Conservation (phyloP, 2,113 vertebrate genomes). For the Scartelaos histophorus region DNA sequence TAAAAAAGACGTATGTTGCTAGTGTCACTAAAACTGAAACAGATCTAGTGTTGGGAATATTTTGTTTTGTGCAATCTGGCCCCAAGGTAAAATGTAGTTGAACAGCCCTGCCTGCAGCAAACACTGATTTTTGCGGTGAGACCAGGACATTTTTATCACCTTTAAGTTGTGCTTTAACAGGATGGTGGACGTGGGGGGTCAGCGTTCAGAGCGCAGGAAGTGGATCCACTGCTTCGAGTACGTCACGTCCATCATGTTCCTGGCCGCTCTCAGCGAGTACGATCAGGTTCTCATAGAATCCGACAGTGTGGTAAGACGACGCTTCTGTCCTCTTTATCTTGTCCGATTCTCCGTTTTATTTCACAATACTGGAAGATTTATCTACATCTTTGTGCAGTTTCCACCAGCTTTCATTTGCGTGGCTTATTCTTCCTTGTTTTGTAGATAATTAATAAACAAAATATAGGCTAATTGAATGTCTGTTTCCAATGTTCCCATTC, state of each 20-base stretch:
- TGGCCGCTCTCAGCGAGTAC: conserved; percentile 90
- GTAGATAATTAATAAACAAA: too few species aligned
- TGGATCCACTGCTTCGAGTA: conserved; percentile 81
- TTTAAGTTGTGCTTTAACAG: conserved; percentile 33
- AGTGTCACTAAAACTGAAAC: too few species aligned
- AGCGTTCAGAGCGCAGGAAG: conserved; percentile 85
- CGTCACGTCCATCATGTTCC: conserved; percentile 78
- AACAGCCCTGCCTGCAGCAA: too few species aligned
- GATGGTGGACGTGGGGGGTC: conserved; percentile 91
- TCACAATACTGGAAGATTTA: not conserved
- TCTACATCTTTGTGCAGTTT: too few species aligned
- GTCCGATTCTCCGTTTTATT: not conserved
- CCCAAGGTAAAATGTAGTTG: too few species aligned
- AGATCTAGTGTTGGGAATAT: too few species aligned
- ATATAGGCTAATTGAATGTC: too few species aligned
- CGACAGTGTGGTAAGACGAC: conserved; percentile 80
- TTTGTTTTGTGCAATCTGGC: too few species aligned
- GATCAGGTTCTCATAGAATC: conserved; percentile 90
- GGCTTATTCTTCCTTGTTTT: too few species aligned
- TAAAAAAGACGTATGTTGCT: too few species aligned
- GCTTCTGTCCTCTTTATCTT: not conserved
- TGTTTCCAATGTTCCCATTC: too few species aligned
- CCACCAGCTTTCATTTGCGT: too few species aligned
- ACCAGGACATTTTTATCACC: not conserved
- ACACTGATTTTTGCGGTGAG: not conserved